Evolutionary conservation across 2,888 invertebrate species (phyloP).

Genomic region (Biston betularia): DNA sequence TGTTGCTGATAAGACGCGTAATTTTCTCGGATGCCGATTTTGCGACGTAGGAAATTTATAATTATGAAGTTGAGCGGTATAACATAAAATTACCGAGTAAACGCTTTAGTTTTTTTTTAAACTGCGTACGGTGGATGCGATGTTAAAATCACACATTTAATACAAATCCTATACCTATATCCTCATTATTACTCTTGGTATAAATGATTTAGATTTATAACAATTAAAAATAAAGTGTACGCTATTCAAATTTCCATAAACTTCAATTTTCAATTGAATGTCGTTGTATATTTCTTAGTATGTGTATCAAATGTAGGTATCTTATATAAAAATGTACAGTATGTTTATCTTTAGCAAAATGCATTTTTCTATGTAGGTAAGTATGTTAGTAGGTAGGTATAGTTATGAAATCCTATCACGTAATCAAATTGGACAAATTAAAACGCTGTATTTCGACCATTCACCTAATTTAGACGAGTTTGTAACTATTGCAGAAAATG

Average conservation of each 20-base stretch:
- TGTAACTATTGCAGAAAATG: background rate
- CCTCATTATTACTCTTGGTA: background rate
- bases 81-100: background rate
- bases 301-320: too few species aligned
- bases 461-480: background rate
- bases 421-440: constrained; percentile 1
- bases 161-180: too few species aligned
- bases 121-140: too few species aligned
- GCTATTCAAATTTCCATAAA: too few species aligned
- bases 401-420: background rate
- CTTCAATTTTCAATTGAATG: too few species aligned
- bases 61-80: background rate
- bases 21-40: constrained; percentile 36
- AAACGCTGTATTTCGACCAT: background rate
- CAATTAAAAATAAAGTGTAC: too few species aligned
- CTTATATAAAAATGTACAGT: too few species aligned
- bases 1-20: constrained; percentile 57
- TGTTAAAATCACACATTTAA: background rate
- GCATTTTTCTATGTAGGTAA: too few species aligned
- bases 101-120: background rate
- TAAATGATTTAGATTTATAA: background rate
- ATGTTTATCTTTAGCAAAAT: too few species aligned
- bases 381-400: too few species aligned
- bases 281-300: too few species aligned
- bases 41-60: constrained; percentile 7